Percentiles rank a stretch among this genome's conserved stretches.
Evolutionary conservation across 2,888 invertebrate species (phyloP).

Genomic region (Lycocerus yunnanus): DNA sequence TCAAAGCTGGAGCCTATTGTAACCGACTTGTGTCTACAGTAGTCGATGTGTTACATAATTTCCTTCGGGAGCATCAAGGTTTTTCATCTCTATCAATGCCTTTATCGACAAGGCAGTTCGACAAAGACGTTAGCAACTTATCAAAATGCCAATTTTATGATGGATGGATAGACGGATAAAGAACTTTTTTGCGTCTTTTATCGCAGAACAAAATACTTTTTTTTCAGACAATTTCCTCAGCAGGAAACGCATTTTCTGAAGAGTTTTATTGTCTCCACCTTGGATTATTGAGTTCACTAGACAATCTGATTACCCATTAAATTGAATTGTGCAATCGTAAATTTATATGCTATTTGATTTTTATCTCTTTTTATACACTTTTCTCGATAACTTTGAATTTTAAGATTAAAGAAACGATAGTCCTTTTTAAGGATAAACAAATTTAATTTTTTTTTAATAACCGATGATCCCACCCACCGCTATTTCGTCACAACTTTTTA

Average conservation of each 20-base stretch:
- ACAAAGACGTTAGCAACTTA: constrained; percentile 19
- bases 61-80: constrained; percentile 20
- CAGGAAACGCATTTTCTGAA: constrained; percentile 44
- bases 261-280: constrained; percentile 46
- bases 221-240: constrained; percentile 44
- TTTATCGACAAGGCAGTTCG: not conserved
- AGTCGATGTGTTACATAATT: constrained; percentile 24
- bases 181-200: constrained; percentile 10
- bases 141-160: constrained; percentile 30
- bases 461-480: not conserved
- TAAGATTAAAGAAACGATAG: not conserved
- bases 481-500: not conserved
- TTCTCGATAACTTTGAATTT: not conserved
- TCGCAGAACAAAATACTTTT: constrained; percentile 35
- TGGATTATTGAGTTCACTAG: constrained; percentile 33
- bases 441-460: not conserved
- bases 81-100: constrained; percentile 19
- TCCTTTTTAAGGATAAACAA: not conserved
- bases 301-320: constrained; percentile 29
- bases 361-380: not conserved
- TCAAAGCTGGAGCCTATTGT: constrained; percentile 50
- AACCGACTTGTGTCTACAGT: constrained; percentile 41
- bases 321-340: constrained; percentile 17
- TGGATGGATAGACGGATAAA: constrained; percentile 24
- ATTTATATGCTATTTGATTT: not conserved